Evolutionary conservation across 2,888 invertebrate species (phyloP).

Genomic region (Gymnosoma rotundatum): DNA sequence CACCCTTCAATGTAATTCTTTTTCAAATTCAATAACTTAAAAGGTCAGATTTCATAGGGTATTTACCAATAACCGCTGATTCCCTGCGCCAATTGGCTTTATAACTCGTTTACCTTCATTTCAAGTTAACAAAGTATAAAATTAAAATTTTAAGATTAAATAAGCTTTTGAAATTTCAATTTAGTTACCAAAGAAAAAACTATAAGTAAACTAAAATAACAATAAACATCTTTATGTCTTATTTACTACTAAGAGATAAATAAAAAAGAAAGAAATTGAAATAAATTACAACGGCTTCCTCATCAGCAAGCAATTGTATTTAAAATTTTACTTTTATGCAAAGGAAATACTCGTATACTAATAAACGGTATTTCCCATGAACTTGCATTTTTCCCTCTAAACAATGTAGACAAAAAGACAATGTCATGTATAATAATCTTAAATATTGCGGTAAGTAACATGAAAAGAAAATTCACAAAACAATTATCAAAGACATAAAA

Average conservation of each 20-base stretch:
- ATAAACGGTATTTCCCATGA: constrained; percentile 30
- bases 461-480: constrained; percentile 41
- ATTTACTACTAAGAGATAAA: background rate
- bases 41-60: no score
- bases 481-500: constrained; percentile 46
- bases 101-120: no score
- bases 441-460: constrained; percentile 14
- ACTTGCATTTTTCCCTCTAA: constrained; percentile 14
- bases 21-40: no score
- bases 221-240: no score
- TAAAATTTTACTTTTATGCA: background rate
- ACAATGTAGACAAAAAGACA: constrained; percentile 26
- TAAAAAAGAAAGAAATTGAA: background rate
- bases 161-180: no score
- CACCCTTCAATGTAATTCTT: no score
- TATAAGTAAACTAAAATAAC: no score
- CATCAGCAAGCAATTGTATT: constrained; percentile 1
- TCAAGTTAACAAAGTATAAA: no score
- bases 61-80: no score
- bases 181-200: no score
- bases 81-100: no score
- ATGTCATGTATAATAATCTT: constrained; percentile 47
- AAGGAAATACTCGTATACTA: constrained; percentile 1
- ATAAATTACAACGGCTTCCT: constrained; percentile 1
- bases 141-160: no score